These are phyloP conservation scores for Anodontia alba DNA, from an alignment of 2,888 invertebrate species.

Conservation along the genomic window DNA sequence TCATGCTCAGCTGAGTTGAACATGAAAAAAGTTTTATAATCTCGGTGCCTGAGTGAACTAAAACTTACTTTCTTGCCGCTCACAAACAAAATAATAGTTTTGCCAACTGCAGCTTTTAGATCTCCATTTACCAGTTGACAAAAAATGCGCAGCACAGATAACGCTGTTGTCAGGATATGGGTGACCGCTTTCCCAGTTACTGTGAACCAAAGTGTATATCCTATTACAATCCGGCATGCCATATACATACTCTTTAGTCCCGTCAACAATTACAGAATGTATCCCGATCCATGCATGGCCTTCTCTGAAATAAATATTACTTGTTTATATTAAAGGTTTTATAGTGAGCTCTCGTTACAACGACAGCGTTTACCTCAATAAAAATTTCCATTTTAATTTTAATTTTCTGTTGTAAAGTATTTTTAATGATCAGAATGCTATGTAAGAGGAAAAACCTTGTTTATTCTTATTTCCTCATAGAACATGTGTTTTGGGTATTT, in stretches of 20 bases:
- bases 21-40: no score
- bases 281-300: background rate
- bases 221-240: background rate
- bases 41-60: no score
- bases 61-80: background rate
- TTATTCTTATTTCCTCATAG: no score
- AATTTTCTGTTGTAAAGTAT: no score
- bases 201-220: background rate
- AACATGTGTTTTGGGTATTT: no score
- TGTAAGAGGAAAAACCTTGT: no score
- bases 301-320: background rate
- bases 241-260: background rate
- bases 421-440: no score
- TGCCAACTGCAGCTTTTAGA: background rate
- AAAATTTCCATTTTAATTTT: no score
- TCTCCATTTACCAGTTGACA: background rate
- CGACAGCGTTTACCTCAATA: no score
- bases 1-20: no score
- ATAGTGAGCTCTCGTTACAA: no score
- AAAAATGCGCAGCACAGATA: background rate
- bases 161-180: background rate
- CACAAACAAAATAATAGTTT: background rate
- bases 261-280: background rate
- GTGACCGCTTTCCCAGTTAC: background rate
- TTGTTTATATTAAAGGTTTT: no score